phyloP scores from a whole-genome alignment of 2,797 vertebrate genomes.

The Rhabdomys pumilio region DNA sequence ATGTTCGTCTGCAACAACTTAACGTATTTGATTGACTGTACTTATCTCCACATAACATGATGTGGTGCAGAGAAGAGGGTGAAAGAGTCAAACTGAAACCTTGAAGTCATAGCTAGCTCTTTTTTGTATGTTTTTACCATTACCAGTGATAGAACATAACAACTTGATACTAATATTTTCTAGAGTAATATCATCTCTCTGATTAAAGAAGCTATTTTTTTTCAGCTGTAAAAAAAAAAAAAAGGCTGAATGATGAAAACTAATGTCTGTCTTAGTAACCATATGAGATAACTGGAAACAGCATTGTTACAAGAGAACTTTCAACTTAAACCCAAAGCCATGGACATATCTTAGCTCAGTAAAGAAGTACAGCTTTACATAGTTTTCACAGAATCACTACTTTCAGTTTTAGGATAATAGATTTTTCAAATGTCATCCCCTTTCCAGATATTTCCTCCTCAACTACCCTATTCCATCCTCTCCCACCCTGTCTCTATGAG shows the following conservation, averaged over 20 bases:
- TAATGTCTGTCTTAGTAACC: neutral
- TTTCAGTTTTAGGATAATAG: neutral
- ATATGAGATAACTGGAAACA: conserved; percentile 16
- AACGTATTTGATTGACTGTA: neutral
- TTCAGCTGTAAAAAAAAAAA: conserved; percentile 10
- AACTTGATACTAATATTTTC: conserved; percentile 46
- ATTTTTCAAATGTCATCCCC: no score
- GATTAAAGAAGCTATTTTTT: neutral
- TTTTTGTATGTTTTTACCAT: conserved; percentile 22
- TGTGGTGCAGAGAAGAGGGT: conserved; percentile 1
- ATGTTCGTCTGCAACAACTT: neutral
- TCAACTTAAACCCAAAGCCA: neutral
- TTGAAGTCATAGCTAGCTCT: conserved; percentile 26
- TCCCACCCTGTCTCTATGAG: no score
- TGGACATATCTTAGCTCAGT: conserved; percentile 2
- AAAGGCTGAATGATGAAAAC: conserved; percentile 18
- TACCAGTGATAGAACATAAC: conserved; percentile 21
- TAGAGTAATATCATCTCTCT: conserved; percentile 43
- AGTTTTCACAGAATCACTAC: conserved; percentile 42
- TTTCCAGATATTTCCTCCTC: fast-evolving
- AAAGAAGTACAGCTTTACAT: conserved; percentile 18
- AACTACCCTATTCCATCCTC: no score
- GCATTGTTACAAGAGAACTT: neutral
- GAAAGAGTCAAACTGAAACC: conserved; percentile 15
- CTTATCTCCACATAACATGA: neutral